Percentiles rank a stretch among this genome's conserved stretches.
Conservation (phyloP, 1,140 invertebrate species). For the Drosophila virilis region DNA sequence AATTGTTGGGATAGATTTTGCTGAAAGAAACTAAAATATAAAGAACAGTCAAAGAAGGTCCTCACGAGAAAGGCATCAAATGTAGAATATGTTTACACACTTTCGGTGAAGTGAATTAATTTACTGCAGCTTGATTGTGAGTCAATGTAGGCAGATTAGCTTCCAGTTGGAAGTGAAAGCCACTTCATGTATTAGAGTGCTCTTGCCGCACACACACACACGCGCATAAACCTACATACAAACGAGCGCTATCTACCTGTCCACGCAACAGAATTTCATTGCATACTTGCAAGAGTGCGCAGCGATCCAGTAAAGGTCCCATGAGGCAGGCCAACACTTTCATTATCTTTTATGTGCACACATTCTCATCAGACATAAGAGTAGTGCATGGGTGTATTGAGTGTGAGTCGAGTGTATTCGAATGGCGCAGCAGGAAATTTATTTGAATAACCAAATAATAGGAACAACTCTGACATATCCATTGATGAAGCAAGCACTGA, state of each 20-base stretch:
- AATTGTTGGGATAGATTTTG: too few relatives aligned
- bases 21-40: too few relatives aligned
- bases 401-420: conserved; percentile 12
- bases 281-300: conserved; percentile 34
- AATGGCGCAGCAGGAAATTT: conserved; percentile 36
- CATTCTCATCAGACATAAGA: conserved; percentile 48
- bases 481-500: conserved; percentile 40
- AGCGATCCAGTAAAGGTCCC: conserved; percentile 5
- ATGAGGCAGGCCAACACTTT: conserved; percentile 43
- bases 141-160: conserved; percentile 20
- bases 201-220: conserved; percentile 1
- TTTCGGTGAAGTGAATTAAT: conserved; percentile 28
- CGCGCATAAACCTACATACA: background rate
- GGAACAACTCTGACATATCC: conserved; percentile 17
- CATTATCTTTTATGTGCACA: conserved; percentile 70
- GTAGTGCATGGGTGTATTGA: background rate
- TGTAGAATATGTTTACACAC: background rate
- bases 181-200: conserved; percentile 23
- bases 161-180: conserved; percentile 8
- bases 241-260: conserved; percentile 8
- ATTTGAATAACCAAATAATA: conserved; percentile 66
- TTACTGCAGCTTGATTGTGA: conserved; percentile 21
- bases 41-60: too few relatives aligned
- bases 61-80: too few relatives aligned
- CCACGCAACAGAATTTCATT: conserved; percentile 40